Evolutionary conservation across 2,888 invertebrate genomes (phyloP).

Genomic region (Lacanobia oleracea): DNA sequence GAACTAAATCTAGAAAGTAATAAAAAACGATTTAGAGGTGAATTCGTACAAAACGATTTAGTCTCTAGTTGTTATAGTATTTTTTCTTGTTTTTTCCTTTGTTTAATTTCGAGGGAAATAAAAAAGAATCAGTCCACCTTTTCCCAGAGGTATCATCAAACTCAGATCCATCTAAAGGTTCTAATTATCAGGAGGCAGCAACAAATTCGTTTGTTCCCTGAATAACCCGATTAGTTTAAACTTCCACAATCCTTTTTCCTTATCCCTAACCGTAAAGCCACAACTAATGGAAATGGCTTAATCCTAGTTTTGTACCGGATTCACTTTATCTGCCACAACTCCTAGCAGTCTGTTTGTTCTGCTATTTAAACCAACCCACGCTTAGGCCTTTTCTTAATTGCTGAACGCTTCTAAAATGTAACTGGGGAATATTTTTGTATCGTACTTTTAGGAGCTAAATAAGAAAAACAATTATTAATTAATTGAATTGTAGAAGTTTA

Average conservation of each 20-base stretch:
- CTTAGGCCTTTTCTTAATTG: conserved; percentile 35
- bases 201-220: conserved; percentile 39
- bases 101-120: background rate
- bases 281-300: conserved; percentile 45
- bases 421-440: background rate
- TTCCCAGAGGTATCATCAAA: background rate
- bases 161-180: background rate
- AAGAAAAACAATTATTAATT: no score
- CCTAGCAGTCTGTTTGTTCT: conserved; percentile 27
- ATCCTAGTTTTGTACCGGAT: conserved; percentile 44
- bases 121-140: background rate
- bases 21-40: background rate
- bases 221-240: conserved; percentile 39
- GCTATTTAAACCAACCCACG: conserved; percentile 22
- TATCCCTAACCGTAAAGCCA: conserved; percentile 34
- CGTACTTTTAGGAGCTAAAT: no score
- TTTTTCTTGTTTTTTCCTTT: conserved; percentile 10
- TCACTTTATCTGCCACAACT: conserved; percentile 39
- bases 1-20: conserved; percentile 3
- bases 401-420: conserved; percentile 23
- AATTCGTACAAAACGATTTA: background rate
- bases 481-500: no score
- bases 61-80: background rate
- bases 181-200: conserved; percentile 4
- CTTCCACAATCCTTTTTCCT: conserved; percentile 40